phyloP scores from a whole-genome alignment of 1,140 invertebrate species.

The Drosophila malerkotliana region DNA sequence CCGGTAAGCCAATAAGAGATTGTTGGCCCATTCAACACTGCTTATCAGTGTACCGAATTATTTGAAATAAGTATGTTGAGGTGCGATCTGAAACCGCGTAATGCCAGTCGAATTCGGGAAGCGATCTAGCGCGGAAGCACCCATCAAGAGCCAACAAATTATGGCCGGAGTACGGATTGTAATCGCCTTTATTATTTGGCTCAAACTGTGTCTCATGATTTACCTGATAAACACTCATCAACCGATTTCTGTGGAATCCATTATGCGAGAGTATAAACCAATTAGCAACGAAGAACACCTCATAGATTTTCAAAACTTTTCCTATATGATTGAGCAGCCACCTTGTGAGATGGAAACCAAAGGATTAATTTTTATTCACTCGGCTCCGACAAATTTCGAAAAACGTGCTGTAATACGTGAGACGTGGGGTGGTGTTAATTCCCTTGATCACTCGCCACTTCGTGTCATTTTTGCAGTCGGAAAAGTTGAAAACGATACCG shows the following conservation, averaged over 20 bases:
- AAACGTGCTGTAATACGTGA: constrained; percentile 87
- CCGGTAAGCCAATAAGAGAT: neutral
- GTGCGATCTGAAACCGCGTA: neutral
- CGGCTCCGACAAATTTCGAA: constrained; percentile 86
- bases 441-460: constrained; percentile 59
- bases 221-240: neutral
- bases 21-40: neutral
- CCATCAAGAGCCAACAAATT: neutral
- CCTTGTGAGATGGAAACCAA: constrained; percentile 83
- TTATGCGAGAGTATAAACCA: neutral
- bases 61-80: neutral
- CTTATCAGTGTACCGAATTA: neutral
- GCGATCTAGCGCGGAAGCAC: neutral
- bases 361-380: constrained; percentile 87
- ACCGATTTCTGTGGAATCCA: neutral
- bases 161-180: constrained; percentile 2
- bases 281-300: constrained; percentile 52
- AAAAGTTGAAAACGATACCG: constrained; percentile 69
- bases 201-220: constrained; percentile 11
- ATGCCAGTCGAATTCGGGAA: neutral
- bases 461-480: constrained; percentile 89
- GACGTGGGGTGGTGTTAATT: constrained; percentile 87
- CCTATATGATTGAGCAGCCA: constrained; percentile 85
- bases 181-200: constrained; percentile 1
- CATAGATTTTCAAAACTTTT: constrained; percentile 86